Base-by-base conservation (phyloP, 2,797 vertebrate genomes). In the Myotis vivesi region DNA sequence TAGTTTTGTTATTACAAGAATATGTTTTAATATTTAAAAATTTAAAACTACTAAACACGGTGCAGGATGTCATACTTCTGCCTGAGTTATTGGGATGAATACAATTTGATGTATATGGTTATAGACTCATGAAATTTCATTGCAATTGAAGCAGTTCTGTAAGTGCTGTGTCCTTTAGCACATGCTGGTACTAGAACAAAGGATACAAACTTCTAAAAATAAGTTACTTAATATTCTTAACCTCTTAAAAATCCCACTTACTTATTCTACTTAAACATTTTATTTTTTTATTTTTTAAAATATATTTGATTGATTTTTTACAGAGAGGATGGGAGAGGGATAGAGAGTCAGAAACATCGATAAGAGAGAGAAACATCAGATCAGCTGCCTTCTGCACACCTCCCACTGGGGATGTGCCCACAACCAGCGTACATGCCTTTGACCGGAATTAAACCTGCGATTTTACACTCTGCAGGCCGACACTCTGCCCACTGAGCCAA, bases 81-180 rank as follows among this genome's bases (percentile, higher is more conserved):
- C 10, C 41, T 46, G 15, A 72, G 8, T 66, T 71, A 71, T 62
- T 77, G 87, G 20, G 10, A 90, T 88, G 30, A 62, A 73, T 69
- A 62, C 7, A 59, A 36, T 55, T 55, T 73, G 12, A 3, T 73
- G 7, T 62, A 38, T 55, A 22, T 87, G 19, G 2, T 49, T 82
- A 71, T 33, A 44, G 15, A 79, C 22, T 76, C 23, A 38, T 85
- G 33, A 93, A 82, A 86, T 89, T 81, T 71, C 23, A 84, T 46
- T 69, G 44, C 93, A 96, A 91, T 55, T 49, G 5, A 11, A 92
- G 25, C 13, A n/a, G 59, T 72, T 92, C 62, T 62, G 3, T 91
- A 55, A 93, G 57, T 25, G 3, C n/a, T 51, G 8, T 62, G 17
- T 66, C 30, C 16, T 44, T 68, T 86, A 59, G 38, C 25, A 93